Evolutionary conservation across 2,797 vertebrate genomes (phyloP).

Genomic region (Acanthiza pusilla): DNA sequence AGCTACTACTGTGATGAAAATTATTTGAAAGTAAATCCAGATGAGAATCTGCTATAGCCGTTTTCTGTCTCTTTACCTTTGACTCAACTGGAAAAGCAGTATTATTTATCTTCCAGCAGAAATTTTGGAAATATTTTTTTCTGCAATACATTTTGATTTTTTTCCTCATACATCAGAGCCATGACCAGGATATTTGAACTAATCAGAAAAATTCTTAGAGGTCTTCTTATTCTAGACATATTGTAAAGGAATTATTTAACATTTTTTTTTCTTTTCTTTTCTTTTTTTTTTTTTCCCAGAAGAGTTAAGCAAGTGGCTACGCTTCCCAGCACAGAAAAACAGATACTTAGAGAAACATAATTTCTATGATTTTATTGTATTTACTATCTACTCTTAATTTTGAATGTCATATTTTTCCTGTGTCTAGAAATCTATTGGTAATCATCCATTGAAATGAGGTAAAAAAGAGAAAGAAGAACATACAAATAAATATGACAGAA

Average conservation of each 20-base stretch:
- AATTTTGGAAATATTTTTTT: neutral
- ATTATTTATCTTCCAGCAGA: neutral
- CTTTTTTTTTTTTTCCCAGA: neutral
- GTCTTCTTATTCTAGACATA: neutral
- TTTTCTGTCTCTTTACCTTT: neutral
- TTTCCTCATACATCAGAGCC: neutral
- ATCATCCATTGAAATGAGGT: neutral
- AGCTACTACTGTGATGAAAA: neutral
- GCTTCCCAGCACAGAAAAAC: neutral
- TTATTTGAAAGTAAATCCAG: neutral
- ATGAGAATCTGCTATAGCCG: neutral
- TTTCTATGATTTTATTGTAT: neutral
- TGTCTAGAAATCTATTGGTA: neutral
- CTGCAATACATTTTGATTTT: neutral
- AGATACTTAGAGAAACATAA: neutral
- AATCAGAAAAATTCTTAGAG: neutral
- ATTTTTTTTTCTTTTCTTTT: fast-evolving
- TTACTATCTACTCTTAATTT: neutral
- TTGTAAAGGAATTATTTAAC: neutral
- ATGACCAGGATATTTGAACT: neutral
- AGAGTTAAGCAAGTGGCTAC: neutral
- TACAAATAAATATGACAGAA: neutral
- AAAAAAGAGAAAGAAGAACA: neutral
- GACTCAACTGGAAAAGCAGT: neutral
- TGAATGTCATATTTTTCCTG: neutral